phyloP scores from a whole-genome alignment of 2,888 invertebrate species.

The Tachina lurida region DNA sequence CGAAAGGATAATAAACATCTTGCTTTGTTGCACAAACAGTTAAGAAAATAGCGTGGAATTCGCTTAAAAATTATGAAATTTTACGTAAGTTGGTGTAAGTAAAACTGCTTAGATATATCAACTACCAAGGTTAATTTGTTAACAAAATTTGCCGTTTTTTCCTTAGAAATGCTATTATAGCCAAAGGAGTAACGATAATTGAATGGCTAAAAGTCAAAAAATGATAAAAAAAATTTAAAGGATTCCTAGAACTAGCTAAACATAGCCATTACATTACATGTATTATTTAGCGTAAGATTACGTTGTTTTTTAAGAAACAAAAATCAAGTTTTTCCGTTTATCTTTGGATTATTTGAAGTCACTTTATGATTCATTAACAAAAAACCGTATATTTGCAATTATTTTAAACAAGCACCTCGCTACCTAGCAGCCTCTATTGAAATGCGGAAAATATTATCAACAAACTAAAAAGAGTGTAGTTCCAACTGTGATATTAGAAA shows the following conservation, averaged over 20 bases:
- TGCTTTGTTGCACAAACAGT: slow-evolving; percentile 17
- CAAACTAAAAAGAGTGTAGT: no score
- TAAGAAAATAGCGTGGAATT: slow-evolving; percentile 1
- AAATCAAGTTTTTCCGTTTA: not conserved
- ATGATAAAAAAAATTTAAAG: not conserved
- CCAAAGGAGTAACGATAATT: slow-evolving; percentile 58
- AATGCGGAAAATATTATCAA: no score
- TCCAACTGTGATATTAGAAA: no score
- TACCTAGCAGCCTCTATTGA: no score
- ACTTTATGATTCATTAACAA: no score
- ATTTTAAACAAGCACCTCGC: no score
- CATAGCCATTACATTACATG: no score
- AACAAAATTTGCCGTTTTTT: not conserved
- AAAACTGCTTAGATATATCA: slow-evolving; percentile 55
- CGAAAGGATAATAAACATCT: slow-evolving; percentile 69
- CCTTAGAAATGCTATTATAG: slow-evolving; percentile 54
- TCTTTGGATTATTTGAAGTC: no score
- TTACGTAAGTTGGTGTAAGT: slow-evolving; percentile 68
- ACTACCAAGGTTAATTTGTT: slow-evolving; percentile 47
- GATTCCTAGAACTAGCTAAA: not conserved
- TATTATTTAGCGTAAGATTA: slow-evolving; percentile 2
- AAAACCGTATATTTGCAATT: no score
- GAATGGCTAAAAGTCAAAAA: slow-evolving; percentile 52
- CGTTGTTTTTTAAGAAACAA: slow-evolving; percentile 15
- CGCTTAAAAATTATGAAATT: slow-evolving; percentile 41